Percentiles rank a stretch among this genome's conserved stretches.
Evolutionary conservation across 2,797 vertebrate genomes (phyloP).

Genomic region (Vespertilio murinus): DNA sequence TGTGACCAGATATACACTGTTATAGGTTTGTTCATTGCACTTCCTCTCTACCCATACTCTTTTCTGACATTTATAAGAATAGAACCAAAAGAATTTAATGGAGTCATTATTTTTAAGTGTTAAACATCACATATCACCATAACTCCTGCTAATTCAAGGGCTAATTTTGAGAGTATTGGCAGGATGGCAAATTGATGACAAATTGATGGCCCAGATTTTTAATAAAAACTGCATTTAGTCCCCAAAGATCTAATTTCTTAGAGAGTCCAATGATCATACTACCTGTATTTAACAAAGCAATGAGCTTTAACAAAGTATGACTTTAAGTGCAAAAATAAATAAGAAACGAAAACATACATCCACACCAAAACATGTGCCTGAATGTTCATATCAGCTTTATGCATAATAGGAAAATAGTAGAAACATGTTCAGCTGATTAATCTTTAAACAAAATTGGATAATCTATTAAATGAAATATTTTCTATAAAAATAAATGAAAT

Average conservation of each 20-base stretch:
- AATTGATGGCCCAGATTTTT: neutral
- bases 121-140: constrained; percentile 45
- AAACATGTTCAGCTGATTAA: neutral
- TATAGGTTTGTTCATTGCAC: neutral
- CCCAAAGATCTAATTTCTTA: neutral
- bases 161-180: constrained; percentile 55
- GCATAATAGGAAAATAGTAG: neutral
- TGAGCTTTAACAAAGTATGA: neutral
- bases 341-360: neutral
- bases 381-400: neutral
- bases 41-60: neutral
- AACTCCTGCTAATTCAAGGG: neutral
- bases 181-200: neutral
- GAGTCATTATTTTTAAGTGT: constrained; percentile 60
- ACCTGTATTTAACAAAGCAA: neutral
- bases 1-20: neutral
- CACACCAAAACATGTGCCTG: neutral
- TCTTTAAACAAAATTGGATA: neutral
- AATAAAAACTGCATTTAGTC: constrained; percentile 7
- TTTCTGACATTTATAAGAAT: neutral
- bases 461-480: neutral
- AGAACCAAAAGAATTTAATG: constrained; percentile 42
- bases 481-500: neutral
- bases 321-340: constrained; percentile 12
- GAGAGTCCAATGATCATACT: neutral